Evolutionary conservation across 2,113 vertebrate genomes (phyloP).

Genomic region (Nothocercus julius): DNA sequence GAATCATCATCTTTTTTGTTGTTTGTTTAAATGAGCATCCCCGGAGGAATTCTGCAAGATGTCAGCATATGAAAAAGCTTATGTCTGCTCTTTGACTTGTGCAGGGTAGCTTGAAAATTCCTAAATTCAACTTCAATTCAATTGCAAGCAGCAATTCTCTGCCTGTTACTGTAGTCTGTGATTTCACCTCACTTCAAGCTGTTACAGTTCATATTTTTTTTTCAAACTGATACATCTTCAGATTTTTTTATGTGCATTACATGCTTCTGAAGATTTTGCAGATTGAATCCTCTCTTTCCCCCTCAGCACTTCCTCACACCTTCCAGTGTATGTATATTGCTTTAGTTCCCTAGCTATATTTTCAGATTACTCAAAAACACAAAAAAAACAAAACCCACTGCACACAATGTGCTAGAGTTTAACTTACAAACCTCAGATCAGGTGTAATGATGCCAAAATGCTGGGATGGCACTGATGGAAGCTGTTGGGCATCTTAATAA

Average conservation of each 20-base stretch:
- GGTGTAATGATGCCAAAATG: background rate
- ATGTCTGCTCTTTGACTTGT: background rate
- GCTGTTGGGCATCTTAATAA: background rate
- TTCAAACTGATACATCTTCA: background rate
- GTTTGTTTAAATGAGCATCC: slow-evolving; percentile 40
- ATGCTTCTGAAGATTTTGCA: background rate
- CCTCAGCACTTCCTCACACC: background rate
- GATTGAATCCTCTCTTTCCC: background rate
- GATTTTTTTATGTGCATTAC: background rate
- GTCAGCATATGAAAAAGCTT: background rate
- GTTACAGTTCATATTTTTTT: background rate
- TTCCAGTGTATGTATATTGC: background rate
- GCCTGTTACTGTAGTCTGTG: background rate
- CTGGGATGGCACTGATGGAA: background rate
- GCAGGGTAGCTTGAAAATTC: slow-evolving; percentile 1
- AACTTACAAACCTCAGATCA: background rate
- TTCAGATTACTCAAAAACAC: background rate
- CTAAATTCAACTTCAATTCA: background rate
- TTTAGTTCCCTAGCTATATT: background rate
- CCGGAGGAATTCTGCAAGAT: slow-evolving; percentile 43
- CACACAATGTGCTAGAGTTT: background rate
- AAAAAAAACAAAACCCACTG: background rate
- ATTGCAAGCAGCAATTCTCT: background rate
- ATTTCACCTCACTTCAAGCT: slow-evolving; percentile 15
- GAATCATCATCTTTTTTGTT: background rate